A percentile compares a stretch with the other conserved stretches of the same genome.
Evolutionary conservation across 2,797 vertebrate genomes (phyloP).

Genomic region (Xiphorhynchus erythropygius): DNA sequence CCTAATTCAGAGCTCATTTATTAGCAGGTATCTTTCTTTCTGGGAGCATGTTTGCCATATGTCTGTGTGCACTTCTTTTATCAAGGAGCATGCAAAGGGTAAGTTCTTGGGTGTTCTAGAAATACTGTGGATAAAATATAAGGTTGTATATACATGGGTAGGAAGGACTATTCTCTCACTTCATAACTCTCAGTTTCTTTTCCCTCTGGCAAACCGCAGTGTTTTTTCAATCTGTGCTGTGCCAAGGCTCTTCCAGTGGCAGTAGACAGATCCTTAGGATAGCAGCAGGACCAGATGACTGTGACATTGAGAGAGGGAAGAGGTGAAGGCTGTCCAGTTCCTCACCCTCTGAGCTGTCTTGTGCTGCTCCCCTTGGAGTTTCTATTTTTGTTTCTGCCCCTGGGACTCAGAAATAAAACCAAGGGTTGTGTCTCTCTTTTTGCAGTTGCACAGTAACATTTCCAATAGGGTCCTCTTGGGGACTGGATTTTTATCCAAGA

Average conservation of each 20-base stretch:
- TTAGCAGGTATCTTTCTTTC: background rate
- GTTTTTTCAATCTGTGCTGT: background rate
- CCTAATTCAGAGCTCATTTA: background rate
- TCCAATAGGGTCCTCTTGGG: background rate
- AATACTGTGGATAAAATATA: background rate
- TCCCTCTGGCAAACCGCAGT: background rate
- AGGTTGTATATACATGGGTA: background rate
- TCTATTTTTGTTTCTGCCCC: slow-evolving; percentile 16
- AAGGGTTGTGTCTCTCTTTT: background rate
- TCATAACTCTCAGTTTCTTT: background rate
- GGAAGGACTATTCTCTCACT: background rate
- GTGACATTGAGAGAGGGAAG: background rate
- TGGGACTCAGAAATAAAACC: background rate
- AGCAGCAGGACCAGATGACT: background rate
- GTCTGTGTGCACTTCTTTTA: background rate
- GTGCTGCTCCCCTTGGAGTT: background rate
- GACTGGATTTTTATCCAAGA: background rate
- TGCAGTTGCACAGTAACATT: background rate
- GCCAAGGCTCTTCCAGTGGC: background rate
- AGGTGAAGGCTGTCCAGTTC: background rate
- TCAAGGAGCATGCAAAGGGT: background rate
- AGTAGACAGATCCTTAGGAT: background rate
- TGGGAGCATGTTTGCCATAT: background rate
- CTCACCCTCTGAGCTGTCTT: background rate
- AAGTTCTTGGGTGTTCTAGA: background rate